These are phyloP conservation scores for Monopterus albus DNA, from an alignment of 2,113 vertebrate genomes.

Conservation along the genomic window DNA sequence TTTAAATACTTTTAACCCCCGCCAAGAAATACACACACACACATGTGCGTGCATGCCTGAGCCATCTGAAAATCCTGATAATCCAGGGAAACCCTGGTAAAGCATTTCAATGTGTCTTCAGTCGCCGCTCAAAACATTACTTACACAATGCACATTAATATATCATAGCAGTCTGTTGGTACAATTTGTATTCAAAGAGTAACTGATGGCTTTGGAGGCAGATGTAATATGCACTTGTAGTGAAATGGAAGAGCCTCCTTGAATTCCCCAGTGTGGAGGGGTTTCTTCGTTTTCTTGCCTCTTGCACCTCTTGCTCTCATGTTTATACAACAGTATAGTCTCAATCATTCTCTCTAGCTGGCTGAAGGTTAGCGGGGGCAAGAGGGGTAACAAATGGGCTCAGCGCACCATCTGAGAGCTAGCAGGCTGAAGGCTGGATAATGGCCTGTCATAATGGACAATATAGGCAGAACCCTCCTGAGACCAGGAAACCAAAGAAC, in stretches of 20 bases:
- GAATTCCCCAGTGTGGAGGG: conserved; percentile 72
- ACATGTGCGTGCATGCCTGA: no score
- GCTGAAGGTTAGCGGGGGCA: conserved; percentile 92
- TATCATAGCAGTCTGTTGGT: conserved; percentile 46
- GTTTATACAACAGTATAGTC: conserved; percentile 94
- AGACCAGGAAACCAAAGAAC: conserved; percentile 87
- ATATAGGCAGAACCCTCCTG: conserved; percentile 90
- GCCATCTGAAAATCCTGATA: no score
- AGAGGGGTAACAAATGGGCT: conserved; percentile 85
- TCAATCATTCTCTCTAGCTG: conserved; percentile 93
- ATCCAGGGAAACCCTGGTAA: no score
- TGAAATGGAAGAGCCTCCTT: conserved; percentile 78
- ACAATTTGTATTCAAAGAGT: conserved; percentile 75
- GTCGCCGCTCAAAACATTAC: conserved; percentile 20
- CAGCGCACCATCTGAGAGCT: conserved; percentile 89
- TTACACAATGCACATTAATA: conserved; percentile 44
- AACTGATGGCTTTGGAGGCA: conserved; percentile 68
- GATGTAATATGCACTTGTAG: conserved; percentile 83
- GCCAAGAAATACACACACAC: no score
- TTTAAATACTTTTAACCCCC: no score
- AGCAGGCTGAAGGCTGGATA: conserved; percentile 94
- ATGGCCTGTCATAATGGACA: conserved; percentile 97
- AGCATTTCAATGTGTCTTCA: conserved; percentile 10
- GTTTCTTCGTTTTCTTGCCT: conserved; percentile 75
- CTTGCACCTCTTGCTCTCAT: conserved; percentile 82